A percentile compares a stretch with the other conserved stretches of the same genome.
Conservation (phyloP, 2,888 invertebrate genomes). For the Ceraclea dissimilis region DNA sequence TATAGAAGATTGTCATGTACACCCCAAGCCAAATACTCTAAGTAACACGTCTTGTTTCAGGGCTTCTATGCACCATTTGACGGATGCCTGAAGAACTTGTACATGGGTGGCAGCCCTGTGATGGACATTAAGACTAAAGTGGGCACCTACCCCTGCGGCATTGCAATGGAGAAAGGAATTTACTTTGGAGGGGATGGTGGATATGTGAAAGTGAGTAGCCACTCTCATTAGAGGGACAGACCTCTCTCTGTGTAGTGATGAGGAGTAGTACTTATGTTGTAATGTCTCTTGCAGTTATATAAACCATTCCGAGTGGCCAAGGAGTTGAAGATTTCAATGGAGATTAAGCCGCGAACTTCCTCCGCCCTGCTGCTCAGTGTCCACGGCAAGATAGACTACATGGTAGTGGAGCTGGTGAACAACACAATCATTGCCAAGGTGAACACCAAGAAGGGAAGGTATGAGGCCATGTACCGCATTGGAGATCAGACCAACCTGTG, state of each 20-base stretch:
- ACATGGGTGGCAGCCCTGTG: constrained; percentile 60
- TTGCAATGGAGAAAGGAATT: constrained; percentile 66
- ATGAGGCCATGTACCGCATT: constrained; percentile 63
- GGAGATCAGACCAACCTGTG: constrained; percentile 68
- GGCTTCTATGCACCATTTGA: constrained; percentile 62
- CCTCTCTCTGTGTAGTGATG: background rate
- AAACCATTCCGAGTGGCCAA: constrained; percentile 74
- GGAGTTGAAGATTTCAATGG: constrained; percentile 71
- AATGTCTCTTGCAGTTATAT: constrained; percentile 36
- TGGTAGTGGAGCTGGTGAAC: constrained; percentile 80
- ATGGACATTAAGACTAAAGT: constrained; percentile 50
- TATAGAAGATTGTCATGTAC: background rate
- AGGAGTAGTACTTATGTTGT: background rate
- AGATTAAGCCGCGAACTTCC: constrained; percentile 77
- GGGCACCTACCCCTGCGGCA: constrained; percentile 71
- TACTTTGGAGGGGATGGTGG: constrained; percentile 79
- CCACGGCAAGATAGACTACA: constrained; percentile 73
- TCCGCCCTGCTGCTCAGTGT: constrained; percentile 83
- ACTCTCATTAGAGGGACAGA: background rate
- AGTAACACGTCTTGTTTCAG: constrained; percentile 34
- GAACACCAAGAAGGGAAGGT: constrained; percentile 75
- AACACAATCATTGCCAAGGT: constrained; percentile 78
- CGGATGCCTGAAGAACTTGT: constrained; percentile 76
- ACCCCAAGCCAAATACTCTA: too few species aligned
- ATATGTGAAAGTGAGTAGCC: constrained; percentile 53